A percentile compares a stretch with the other conserved stretches of the same genome.
phyloP scores from a whole-genome alignment of 2,797 vertebrate species.

The Muscicapa comitata region DNA sequence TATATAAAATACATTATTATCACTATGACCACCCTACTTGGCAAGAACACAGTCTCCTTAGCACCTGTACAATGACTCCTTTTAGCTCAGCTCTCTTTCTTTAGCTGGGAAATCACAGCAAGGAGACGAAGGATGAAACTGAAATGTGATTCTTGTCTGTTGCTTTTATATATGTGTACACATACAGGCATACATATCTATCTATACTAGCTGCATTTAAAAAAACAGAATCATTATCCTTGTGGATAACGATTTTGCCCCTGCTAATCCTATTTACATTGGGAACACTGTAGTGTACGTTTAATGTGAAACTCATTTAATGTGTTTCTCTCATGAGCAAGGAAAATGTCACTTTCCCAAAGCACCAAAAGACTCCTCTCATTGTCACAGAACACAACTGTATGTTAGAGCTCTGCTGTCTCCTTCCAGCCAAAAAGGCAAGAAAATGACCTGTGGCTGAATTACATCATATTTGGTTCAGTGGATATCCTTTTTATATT shows the following conservation, averaged over 20 bases:
- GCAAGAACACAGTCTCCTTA: not conserved
- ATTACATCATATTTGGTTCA: conserved; percentile 29
- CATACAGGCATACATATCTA: not conserved
- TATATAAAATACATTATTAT: not conserved
- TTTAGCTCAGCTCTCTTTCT: not conserved
- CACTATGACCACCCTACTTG: not conserved
- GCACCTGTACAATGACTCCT: not conserved
- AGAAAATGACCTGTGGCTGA: conserved; percentile 39
- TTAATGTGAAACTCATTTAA: not conserved
- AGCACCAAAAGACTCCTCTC: conserved; percentile 36
- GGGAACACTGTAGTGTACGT: not conserved
- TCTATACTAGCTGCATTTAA: not conserved
- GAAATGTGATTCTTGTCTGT: not conserved
- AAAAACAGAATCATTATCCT: not conserved
- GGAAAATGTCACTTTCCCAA: conserved; percentile 35
- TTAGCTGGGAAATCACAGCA: not conserved
- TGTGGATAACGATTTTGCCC: not conserved
- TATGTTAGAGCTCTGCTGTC: not conserved
- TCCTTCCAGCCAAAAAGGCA: conserved; percentile 45
- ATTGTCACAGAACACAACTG: conserved; percentile 40
- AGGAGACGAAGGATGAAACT: not conserved
- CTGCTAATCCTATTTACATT: conserved; percentile 25
- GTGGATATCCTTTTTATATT: not conserved
- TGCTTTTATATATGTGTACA: not conserved
- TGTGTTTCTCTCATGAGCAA: not conserved